These are phyloP conservation scores for Tachysurus vachellii DNA, from an alignment of 2,113 vertebrate genomes.

Conservation along the genomic window DNA sequence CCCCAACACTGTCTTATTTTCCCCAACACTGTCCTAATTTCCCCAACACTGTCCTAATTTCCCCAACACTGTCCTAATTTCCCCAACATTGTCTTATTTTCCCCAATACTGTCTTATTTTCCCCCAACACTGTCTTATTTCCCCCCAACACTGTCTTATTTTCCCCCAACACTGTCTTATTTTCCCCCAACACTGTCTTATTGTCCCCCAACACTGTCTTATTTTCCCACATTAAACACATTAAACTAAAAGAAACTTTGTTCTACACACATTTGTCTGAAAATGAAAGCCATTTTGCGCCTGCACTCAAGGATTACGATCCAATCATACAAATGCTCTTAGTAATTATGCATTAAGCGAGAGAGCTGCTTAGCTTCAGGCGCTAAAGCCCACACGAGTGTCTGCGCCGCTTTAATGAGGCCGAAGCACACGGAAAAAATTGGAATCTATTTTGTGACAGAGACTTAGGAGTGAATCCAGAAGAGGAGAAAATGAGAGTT, in stretches of 20 bases:
- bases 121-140: too few species aligned
- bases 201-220: not conserved
- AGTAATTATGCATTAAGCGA: conserved; percentile 66
- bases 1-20: too few species aligned
- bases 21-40: too few species aligned
- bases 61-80: too few species aligned
- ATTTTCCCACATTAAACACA: too few species aligned
- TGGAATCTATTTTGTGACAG: conserved; percentile 9
- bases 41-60: too few species aligned
- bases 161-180: too few species aligned
- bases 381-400: conserved; percentile 24
- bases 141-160: too few species aligned
- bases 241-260: conserved; percentile 48
- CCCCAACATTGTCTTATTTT: too few species aligned
- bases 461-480: not conserved
- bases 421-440: not conserved
- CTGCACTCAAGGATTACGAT: conserved; percentile 69
- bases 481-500: not conserved
- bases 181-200: not conserved
- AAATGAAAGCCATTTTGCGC: conserved; percentile 65
- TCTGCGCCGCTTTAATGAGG: conserved; percentile 22
- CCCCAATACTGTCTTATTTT: too few species aligned
- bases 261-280: conserved; percentile 63
- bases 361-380: conserved; percentile 53
- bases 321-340: conserved; percentile 72